Evolutionary conservation across 2,113 vertebrate species (phyloP), one percentile per base, ranked within the genome.

Genomic region (human (Homo sapiens)): DNA sequence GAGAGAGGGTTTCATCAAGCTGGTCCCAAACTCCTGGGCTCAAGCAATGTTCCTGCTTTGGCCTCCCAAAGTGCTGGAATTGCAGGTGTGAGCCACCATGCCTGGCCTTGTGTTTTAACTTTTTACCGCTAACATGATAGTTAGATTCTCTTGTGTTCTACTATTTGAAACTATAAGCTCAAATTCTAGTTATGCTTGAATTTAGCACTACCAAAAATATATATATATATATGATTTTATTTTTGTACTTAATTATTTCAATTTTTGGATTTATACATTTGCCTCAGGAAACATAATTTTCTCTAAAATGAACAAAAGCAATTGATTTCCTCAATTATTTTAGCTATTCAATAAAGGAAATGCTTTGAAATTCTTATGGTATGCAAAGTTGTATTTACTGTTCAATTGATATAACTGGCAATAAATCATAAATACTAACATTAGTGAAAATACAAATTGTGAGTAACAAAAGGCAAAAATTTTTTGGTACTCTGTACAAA

Each of bases 371-470:
- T 96, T 97, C 89, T 40, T 97, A 32, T 57, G 89, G 52, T 93
- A 0, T 75, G 40, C 59, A 96, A 96, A 98, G 87, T 98, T 86
- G 32, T 95, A 83, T 61, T 90, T 98, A 68, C 66, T 82, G 59
- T 97, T 96, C 97, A 94, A 73, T 82, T 96, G 96, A 97, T 40
- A 83, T 97, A 96, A 97, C 82, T 93, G 12, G 30, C 55, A 89
- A 93, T 97, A 96, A 96, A 95, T 89, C 79, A 93, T 98, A 97
- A 98, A 97, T 97, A 94, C 75, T 93, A 94, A 89, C 78, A 89
- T 40, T 72, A 89, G 59, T 38, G 40, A 59, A 95, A 97, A 97
- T 97, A 90, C 92, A 92, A 97, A 81, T 97, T 96, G 35, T 43
- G 76, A 92, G 18, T 84, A 76, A 92, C 8, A 90, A 93, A 96